Evolutionary conservation across 2,797 vertebrate genomes (phyloP).

Genomic region (Natrix natrix): DNA sequence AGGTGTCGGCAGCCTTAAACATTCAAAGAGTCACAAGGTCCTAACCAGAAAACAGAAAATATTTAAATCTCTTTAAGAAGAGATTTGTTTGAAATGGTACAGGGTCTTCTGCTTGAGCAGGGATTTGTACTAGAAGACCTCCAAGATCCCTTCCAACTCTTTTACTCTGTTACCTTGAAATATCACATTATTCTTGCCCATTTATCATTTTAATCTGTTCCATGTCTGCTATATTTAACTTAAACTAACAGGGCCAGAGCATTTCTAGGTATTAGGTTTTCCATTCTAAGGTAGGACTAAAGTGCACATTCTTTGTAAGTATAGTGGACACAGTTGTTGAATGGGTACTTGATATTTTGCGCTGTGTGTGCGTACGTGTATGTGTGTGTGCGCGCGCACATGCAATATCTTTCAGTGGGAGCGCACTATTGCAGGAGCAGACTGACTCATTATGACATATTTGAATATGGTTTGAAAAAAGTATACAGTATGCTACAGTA

Average conservation of each 20-base stretch:
- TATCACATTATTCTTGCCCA: background rate
- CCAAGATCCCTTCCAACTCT: background rate
- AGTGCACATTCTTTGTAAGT: background rate
- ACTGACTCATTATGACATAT: background rate
- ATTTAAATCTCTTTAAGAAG: background rate
- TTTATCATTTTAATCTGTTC: background rate
- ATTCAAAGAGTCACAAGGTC: no score
- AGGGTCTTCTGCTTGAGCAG: background rate
- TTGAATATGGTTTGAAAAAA: background rate
- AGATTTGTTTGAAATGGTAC: background rate
- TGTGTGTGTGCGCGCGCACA: no score
- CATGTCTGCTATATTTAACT: background rate
- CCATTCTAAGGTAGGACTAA: background rate
- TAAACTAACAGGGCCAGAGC: background rate
- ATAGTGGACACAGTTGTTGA: background rate
- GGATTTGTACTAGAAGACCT: background rate
- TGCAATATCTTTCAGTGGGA: background rate
- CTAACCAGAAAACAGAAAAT: no score
- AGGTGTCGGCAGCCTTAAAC: no score
- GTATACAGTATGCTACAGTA: background rate
- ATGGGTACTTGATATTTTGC: background rate
- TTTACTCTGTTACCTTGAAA: background rate
- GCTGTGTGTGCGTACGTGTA: no score
- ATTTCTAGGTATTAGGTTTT: background rate
- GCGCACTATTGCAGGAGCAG: background rate